Evolutionary conservation across 2,888 invertebrate species (phyloP).

Genomic region (Cheilosia vernalis): DNA sequence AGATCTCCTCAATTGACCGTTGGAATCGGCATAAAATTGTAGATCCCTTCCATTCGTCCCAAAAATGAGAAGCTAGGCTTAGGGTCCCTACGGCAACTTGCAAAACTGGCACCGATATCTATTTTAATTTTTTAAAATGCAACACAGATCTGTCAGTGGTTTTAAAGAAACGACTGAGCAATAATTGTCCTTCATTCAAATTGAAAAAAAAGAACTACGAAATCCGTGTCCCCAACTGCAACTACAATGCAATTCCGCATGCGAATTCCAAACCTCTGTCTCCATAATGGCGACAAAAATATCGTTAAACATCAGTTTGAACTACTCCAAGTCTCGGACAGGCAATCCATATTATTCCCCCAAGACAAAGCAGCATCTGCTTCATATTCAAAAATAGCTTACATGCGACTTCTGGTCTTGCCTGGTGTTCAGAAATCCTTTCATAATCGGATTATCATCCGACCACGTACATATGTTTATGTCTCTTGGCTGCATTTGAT

Average conservation of each 20-base stretch:
- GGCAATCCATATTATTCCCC: neutral
- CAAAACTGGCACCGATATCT: too few species aligned
- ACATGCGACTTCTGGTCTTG: constrained; percentile 31
- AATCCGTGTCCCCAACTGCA: too few species aligned
- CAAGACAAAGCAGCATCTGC: constrained; percentile 31
- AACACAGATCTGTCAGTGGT: too few species aligned
- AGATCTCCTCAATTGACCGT: too few species aligned
- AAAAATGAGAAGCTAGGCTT: too few species aligned
- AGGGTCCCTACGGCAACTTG: too few species aligned
- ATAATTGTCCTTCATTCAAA: too few species aligned
- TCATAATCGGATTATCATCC: constrained; percentile 62
- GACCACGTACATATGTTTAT: constrained; percentile 41
- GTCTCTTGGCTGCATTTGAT: constrained; percentile 43
- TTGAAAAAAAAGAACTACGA: too few species aligned
- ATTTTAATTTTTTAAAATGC: too few species aligned
- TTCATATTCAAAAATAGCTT: constrained; percentile 36
- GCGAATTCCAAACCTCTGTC: neutral
- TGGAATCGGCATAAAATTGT: too few species aligned
- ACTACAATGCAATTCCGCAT: neutral
- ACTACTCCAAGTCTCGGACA: constrained; percentile 1
- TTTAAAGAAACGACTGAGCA: too few species aligned
- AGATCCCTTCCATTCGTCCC: too few species aligned
- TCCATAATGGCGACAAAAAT: neutral
- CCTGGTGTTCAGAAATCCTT: constrained; percentile 26
- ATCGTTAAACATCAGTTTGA: neutral